Evolutionary conservation across 2,797 vertebrate genomes (phyloP).

Genomic region (Acrossocheilus fasciatus): DNA sequence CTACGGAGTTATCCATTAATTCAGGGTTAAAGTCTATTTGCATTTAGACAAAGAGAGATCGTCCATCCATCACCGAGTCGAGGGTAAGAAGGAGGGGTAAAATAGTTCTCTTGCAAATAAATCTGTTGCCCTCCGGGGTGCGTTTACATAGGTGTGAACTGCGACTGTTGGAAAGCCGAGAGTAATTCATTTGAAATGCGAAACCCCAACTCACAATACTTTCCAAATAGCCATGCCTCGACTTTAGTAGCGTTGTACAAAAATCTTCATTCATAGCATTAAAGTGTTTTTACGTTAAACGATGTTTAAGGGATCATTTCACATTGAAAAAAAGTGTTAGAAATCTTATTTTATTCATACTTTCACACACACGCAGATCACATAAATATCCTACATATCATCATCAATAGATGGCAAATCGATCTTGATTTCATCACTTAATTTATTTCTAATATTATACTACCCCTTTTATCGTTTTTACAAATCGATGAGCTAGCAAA

Average conservation of each 20-base stretch:
- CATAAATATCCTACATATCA: background rate
- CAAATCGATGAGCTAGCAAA: background rate
- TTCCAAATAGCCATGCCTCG: constrained; percentile 18
- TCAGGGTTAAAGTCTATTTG: constrained; percentile 83
- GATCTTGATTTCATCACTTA: background rate
- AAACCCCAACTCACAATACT: constrained; percentile 55
- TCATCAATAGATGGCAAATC: background rate
- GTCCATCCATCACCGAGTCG: constrained; percentile 79
- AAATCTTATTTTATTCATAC: background rate
- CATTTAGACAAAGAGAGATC: constrained; percentile 82
- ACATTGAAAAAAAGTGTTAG: background rate
- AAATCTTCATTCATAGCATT: background rate
- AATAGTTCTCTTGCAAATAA: constrained; percentile 81
- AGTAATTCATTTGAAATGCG: constrained; percentile 81
- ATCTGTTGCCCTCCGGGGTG: constrained; percentile 82
- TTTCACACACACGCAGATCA: background rate
- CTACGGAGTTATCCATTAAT: constrained; percentile 82
- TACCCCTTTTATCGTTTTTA: background rate
- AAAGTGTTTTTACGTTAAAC: background rate
- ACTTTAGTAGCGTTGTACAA: background rate
- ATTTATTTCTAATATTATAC: background rate
- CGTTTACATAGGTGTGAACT: constrained; percentile 83
- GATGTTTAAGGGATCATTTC: background rate
- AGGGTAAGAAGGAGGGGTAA: constrained; percentile 72
- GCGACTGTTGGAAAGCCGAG: constrained; percentile 77